Evolutionary conservation across 1,140 invertebrate genomes (phyloP).

Genomic region (Scylla paramamosain): DNA sequence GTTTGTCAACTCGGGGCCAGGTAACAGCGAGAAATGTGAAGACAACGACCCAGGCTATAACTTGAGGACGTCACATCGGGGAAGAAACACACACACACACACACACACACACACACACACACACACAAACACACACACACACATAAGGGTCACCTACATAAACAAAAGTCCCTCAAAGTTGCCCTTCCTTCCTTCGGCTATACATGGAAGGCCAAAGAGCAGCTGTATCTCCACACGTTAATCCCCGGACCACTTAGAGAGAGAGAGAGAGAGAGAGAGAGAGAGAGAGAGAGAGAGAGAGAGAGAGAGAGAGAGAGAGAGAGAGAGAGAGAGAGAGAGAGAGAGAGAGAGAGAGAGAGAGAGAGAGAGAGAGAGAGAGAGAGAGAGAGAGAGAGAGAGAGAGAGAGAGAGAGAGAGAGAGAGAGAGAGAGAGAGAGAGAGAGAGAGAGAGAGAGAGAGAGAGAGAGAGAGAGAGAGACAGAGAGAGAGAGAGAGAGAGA

Average conservation of each 20-base stretch:
- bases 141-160: too few relatives aligned
- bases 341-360: constrained; percentile 35
- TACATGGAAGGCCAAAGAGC: too few relatives aligned
- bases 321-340: constrained; percentile 35
- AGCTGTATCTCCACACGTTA: too few relatives aligned
- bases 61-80: too few relatives aligned
- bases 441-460: constrained; percentile 12
- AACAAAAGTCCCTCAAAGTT: too few relatives aligned
- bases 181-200: too few relatives aligned
- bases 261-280: constrained; percentile 29
- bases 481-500: constrained; percentile 12
- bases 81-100: neutral
- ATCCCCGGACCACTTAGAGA: neutral
- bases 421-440: constrained; percentile 12
- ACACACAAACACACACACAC: too few relatives aligned
- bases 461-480: constrained; percentile 1
- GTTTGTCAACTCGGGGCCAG: too few relatives aligned
- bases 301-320: constrained; percentile 38
- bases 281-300: constrained; percentile 38
- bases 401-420: constrained; percentile 12
- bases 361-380: constrained; percentile 29
- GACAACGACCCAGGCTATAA: too few relatives aligned
- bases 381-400: constrained; percentile 12
- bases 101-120: constrained; percentile 8
- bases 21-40: too few relatives aligned